Conservation (phyloP, 2,888 invertebrate genomes). For the Junonia oenone region DNA sequence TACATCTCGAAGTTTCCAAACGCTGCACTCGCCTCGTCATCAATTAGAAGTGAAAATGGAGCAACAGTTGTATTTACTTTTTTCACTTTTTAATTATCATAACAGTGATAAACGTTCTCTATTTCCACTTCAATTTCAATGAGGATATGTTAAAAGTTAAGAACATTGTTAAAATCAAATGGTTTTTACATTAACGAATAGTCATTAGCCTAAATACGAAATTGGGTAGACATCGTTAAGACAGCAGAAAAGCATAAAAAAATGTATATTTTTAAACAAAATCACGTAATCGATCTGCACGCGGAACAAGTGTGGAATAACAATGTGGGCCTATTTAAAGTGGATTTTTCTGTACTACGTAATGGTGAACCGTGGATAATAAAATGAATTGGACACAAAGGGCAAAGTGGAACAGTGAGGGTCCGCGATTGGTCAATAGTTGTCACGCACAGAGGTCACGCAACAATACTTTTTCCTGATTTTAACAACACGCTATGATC, state of each 20-base stretch:
- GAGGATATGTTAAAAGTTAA: neutral
- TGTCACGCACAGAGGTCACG: constrained; percentile 66
- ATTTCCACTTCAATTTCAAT: neutral
- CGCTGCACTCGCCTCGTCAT: constrained; percentile 40
- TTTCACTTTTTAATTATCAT: neutral
- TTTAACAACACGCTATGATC: constrained; percentile 37
- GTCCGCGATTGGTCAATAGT: constrained; percentile 40
- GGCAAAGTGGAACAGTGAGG: constrained; percentile 52
- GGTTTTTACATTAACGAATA: constrained; percentile 10
- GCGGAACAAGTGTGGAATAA: neutral
- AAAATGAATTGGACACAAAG: constrained; percentile 51
- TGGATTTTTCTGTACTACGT: neutral
- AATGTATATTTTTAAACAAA: constrained; percentile 1
- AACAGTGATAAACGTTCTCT: neutral
- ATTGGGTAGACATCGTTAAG: constrained; percentile 1
- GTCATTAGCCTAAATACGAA: constrained; percentile 11
- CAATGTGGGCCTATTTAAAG: neutral
- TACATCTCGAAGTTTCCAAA: constrained; percentile 66
- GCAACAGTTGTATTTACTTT: constrained; percentile 31
- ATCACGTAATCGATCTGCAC: neutral
- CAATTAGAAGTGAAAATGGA: constrained; percentile 39
- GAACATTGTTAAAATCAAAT: constrained; percentile 16
- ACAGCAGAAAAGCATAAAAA: neutral
- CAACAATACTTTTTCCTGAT: constrained; percentile 55
- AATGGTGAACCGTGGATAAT: constrained; percentile 38